phyloP scores from a whole-genome alignment of 2,113 vertebrate species.

The Chlamydotis undulata region DNA sequence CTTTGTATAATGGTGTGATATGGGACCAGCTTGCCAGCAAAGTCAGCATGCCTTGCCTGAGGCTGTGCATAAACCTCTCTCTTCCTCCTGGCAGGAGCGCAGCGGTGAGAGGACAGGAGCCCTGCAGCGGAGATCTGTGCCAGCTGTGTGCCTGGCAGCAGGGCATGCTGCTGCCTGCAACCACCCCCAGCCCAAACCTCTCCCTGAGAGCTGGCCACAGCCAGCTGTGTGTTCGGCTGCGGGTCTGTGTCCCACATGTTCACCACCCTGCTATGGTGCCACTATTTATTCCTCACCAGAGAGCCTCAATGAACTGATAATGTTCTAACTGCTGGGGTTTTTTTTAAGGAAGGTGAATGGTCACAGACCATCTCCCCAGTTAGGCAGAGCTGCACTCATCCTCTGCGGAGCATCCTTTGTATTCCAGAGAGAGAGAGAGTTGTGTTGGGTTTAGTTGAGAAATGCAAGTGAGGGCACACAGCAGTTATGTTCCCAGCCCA shows the following conservation, averaged over 20 bases:
- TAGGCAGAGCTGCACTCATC: not conserved
- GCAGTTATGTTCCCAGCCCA: not conserved
- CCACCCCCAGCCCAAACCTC: not conserved
- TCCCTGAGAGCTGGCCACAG: not conserved
- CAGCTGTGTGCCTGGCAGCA: not conserved
- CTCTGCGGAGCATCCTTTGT: not conserved
- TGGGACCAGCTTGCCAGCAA: not conserved
- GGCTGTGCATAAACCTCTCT: not conserved
- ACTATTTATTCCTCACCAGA: not conserved
- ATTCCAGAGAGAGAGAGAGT: not conserved
- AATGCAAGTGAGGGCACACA: not conserved
- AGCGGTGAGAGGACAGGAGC: not conserved
- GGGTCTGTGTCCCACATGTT: not conserved
- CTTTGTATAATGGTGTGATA: accelerated
- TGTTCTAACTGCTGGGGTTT: not conserved
- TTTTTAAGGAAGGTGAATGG: not conserved
- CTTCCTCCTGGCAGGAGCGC: not conserved
- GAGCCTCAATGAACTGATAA: not conserved
- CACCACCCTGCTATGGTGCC: not conserved
- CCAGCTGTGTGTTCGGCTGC: not conserved
- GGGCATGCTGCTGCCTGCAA: not conserved
- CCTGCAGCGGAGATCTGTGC: not conserved
- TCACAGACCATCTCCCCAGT: not conserved
- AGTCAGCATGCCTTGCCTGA: not conserved
- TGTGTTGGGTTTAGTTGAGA: not conserved